Conservation (phyloP, 2,797 vertebrate genomes). For the Lepus townsendii region DNA sequence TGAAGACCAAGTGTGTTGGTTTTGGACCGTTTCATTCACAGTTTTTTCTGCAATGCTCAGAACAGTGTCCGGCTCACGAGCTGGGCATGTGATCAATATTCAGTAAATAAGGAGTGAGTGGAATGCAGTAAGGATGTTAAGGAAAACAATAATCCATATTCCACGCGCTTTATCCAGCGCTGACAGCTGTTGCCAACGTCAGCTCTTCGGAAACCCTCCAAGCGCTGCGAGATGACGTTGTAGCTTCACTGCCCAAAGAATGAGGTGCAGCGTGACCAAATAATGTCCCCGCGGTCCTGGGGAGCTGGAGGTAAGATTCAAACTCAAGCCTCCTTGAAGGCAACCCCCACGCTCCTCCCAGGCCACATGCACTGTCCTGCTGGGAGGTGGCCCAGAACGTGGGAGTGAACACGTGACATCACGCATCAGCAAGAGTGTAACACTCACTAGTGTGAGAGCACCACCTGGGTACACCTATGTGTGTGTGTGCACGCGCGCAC, state of each 20-base stretch:
- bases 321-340: conserved; percentile 14
- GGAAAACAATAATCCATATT: conserved; percentile 43
- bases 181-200: neutral
- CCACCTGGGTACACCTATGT: neutral
- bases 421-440: conserved; percentile 9
- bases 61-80: neutral
- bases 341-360: neutral
- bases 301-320: conserved; percentile 53
- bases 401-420: neutral
- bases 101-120: conserved; percentile 34
- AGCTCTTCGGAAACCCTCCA: conserved; percentile 46
- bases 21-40: neutral
- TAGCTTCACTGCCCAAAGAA: conserved; percentile 64
- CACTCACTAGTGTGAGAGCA: neutral
- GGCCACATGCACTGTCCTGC: neutral
- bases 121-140: conserved; percentile 38
- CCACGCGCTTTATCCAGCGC: conserved; percentile 8
- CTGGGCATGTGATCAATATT: conserved; percentile 1
- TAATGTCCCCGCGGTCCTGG: conserved; percentile 36
- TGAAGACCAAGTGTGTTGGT: neutral
- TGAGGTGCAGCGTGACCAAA: conserved; percentile 45
- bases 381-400: neutral
- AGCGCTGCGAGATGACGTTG: conserved; percentile 53
- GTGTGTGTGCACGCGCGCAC: neutral
- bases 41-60: neutral